A percentile compares a stretch with the other conserved stretches of the same genome.
phyloP scores from a whole-genome alignment of 2,113 vertebrate species.

The Vireo altiloquus region DNA sequence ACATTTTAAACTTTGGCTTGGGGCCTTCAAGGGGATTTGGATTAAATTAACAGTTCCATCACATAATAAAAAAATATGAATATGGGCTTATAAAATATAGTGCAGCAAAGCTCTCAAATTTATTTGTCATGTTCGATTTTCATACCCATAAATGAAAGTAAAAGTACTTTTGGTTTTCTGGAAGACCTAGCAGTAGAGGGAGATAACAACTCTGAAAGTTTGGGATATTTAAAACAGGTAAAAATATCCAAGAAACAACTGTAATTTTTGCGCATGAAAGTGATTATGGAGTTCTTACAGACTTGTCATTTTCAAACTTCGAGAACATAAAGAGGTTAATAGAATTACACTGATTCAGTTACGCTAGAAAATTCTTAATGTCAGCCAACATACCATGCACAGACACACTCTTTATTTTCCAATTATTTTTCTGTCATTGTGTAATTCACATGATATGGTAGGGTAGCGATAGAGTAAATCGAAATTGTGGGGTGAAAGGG shows the following conservation, averaged over 20 bases:
- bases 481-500: not conserved
- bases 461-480: rapidly evolving
- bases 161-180: not conserved
- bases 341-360: not conserved
- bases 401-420: not conserved
- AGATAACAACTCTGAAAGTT: not conserved
- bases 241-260: not conserved
- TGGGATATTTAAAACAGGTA: not conserved
- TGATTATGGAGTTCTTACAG: not conserved
- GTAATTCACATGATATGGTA: rapidly evolving
- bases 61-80: not conserved
- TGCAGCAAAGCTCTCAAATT: not conserved
- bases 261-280: not conserved
- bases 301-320: not conserved
- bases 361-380: not conserved
- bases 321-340: not conserved
- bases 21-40: not conserved
- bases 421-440: not conserved
- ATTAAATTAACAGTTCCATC: not conserved
- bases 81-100: not conserved
- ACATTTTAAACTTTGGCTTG: not conserved
- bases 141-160: not conserved
- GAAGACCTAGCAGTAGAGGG: not conserved
- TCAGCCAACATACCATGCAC: not conserved
- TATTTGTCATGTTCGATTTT: not conserved